These are phyloP conservation scores for Rhegmatorhina hoffmannsi DNA, from an alignment of 2,113 vertebrate species.

Conservation along the genomic window DNA sequence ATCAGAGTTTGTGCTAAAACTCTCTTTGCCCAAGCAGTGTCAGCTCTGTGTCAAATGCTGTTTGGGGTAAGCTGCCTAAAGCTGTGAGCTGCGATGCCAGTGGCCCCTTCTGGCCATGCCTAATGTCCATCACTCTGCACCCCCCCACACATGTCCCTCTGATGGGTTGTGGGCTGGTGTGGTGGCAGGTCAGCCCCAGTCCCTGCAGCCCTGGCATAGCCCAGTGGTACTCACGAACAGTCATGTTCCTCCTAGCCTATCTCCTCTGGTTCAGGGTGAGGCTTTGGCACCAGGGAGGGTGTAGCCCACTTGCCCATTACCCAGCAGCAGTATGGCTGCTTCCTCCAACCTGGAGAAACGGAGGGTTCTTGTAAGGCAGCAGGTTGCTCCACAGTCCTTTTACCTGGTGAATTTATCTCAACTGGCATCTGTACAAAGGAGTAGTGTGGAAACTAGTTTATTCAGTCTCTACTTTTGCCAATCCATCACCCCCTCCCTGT, in stretches of 20 bases:
- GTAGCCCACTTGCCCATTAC: neutral
- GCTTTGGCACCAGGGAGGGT: neutral
- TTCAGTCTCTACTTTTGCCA: neutral
- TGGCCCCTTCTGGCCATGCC: neutral
- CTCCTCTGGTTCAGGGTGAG: rapidly evolving
- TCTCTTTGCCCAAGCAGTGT: rapidly evolving
- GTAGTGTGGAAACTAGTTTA: neutral
- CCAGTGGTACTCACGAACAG: rapidly evolving
- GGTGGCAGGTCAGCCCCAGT: neutral
- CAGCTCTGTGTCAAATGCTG: neutral
- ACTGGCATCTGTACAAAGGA: neutral
- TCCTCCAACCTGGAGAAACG: neutral
- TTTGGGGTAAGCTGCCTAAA: neutral
- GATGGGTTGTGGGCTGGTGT: neutral
- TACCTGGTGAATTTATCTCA: neutral
- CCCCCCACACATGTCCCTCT: rapidly evolving
- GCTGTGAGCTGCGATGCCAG: neutral
- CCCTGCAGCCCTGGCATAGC: neutral
- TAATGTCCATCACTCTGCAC: neutral
- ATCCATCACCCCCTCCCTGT: rapidly evolving
- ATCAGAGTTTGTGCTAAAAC: neutral
- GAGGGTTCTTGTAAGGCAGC: neutral
- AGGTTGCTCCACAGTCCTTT: neutral
- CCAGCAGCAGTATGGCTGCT: neutral
- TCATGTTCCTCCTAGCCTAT: neutral